These are phyloP conservation scores for Percopsis omiscomaycus DNA, from an alignment of 2,797 vertebrate genomes.

Conservation along the genomic window DNA sequence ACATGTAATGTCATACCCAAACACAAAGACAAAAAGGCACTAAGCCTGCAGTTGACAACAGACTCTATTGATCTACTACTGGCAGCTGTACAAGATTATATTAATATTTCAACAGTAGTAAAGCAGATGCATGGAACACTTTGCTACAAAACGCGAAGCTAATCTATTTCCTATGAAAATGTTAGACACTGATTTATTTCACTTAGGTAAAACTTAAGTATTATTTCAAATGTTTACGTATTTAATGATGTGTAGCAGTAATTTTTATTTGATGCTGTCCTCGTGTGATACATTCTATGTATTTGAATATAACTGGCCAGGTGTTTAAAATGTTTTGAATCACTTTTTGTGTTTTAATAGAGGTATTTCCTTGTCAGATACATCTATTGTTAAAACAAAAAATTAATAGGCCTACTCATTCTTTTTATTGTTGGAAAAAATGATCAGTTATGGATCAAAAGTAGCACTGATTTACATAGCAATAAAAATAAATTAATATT, in stretches of 20 bases:
- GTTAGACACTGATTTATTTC: constrained; percentile 50
- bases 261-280: constrained; percentile 19
- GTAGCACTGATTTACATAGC: too few species aligned
- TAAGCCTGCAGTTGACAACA: constrained; percentile 34
- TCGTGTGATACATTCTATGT: constrained; percentile 21
- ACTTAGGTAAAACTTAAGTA: background rate
- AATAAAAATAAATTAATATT: background rate
- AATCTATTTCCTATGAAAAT: constrained; percentile 22
- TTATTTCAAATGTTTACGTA: too few species aligned
- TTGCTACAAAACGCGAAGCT: constrained; percentile 34
- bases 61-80: constrained; percentile 53
- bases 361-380: background rate
- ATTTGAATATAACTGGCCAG: background rate
- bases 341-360: background rate
- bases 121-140: constrained; percentile 50
- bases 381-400: background rate
- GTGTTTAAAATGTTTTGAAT: constrained; percentile 3
- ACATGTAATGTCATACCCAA: constrained; percentile 15
- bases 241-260: background rate
- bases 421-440: too few species aligned
- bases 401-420: background rate
- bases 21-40: constrained; percentile 35
- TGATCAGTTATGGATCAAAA: too few species aligned
- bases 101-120: constrained; percentile 72
- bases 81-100: constrained; percentile 57